These are phyloP conservation scores for Drosophila affinis DNA, from an alignment of 2,888 invertebrate species.

Conservation along the genomic window DNA sequence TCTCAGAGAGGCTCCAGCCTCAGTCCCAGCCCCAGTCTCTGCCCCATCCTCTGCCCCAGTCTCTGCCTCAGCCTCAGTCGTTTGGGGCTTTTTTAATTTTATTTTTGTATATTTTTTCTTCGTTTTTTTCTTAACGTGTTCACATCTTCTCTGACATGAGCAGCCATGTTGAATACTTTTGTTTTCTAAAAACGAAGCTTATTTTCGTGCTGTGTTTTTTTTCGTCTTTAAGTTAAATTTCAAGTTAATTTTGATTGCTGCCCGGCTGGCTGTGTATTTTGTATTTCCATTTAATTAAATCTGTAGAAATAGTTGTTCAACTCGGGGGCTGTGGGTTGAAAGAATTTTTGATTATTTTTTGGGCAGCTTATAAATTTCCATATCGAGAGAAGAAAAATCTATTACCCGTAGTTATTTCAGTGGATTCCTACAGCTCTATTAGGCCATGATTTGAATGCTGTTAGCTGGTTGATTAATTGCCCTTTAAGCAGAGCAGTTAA, in stretches of 20 bases:
- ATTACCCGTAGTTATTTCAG: not conserved
- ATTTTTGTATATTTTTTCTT: constrained; percentile 27
- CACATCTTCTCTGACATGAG: constrained; percentile 60
- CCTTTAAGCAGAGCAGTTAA: constrained; percentile 20
- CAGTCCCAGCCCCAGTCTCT: constrained; percentile 32
- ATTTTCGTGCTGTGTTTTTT: constrained; percentile 29
- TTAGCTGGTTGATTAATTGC: constrained; percentile 25
- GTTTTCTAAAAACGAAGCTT: constrained; percentile 65
- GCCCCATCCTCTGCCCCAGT: constrained; percentile 23
- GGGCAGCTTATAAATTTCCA: constrained; percentile 1
- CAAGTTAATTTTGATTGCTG: constrained; percentile 56
- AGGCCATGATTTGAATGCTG: constrained; percentile 16
- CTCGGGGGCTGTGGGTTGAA: not conserved
- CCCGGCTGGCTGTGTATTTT: constrained; percentile 11
- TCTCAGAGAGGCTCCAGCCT: constrained; percentile 20
- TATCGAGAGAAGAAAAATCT: not conserved
- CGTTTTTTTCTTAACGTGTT: constrained; percentile 47
- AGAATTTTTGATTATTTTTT: constrained; percentile 23
- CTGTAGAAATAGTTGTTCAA: constrained; percentile 16
- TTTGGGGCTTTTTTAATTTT: constrained; percentile 32
- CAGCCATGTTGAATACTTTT: constrained; percentile 81
- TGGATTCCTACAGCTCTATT: constrained; percentile 31
- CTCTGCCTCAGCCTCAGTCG: constrained; percentile 28
- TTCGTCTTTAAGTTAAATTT: constrained; percentile 49
- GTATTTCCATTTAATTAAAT: constrained; percentile 49